Base-by-base conservation (phyloP, 2,797 vertebrate species). In the Peromyscus nudipes region DNA sequence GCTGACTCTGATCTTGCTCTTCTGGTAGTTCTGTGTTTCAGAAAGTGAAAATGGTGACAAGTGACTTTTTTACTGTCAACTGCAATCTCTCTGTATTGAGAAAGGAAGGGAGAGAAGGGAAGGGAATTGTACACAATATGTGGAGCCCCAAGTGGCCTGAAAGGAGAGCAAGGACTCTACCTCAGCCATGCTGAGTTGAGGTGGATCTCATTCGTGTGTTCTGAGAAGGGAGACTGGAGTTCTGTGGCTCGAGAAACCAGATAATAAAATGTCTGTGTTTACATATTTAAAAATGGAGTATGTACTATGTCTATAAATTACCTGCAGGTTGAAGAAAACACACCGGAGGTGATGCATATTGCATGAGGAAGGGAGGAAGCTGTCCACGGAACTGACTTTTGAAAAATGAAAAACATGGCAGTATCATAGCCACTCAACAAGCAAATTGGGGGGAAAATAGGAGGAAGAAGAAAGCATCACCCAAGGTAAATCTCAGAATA, bases 401-500 rank as follows among this genome's bases (percentile, higher is more conserved):
- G 4, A 34, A 80, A 75, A 71, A 76, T 11, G 73, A 73, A 37
- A 49, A 31, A 31, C 13, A 29, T 46, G 19, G 21, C 4, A 3
- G 19, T 17, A 34, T 14, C 27, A 49, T 29, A 43, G 27, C 46
- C 2, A 29, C 29, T 90, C 12, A 55, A n/a, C 43, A 90, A 81
- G 62, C 25, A 40, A 29, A 83, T 0, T 64, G 80, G 25, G 43
- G 60, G 65, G 67, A 80, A 90, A 69, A 81, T 64, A 67, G 43
- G 21, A 89, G 12, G 25, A 62, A 57, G 65, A 81, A 11, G 49
- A 60, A 64, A 89, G 79, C 12, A 46, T 29, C 73, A 3, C 46
- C 31, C 60, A n/a, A 96, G 46, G 31, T n/a, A 52, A 87, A 75
- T 96, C 55, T 93, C 62, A 75, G 43, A 75, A 87, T 93, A 31